Evolutionary conservation across 2,888 invertebrate genomes (phyloP), one percentile per base, ranked within the genome.

Genomic region (Apotomis turbidana): DNA sequence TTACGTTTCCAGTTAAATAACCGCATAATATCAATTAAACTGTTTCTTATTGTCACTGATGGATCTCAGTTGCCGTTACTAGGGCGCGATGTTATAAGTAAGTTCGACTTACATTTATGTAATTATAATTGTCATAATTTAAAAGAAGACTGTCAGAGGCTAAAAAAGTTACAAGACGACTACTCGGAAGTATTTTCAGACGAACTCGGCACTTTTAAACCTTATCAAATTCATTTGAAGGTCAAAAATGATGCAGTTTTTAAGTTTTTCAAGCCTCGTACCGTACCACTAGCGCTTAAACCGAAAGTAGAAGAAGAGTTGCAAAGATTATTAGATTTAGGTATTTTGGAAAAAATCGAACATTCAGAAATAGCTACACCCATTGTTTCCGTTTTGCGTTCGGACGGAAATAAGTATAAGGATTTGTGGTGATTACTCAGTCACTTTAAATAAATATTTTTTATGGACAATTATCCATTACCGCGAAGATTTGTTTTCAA

Each of bases 401-500:
- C 68, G 3, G 71, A 76, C 13, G 76, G 76, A 8, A 59, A 57
- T n/a, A n/a, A n/a, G n/a, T 13, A 58, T 75, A 1, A 8, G 73
- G 44, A 70, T 76, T 9, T 73, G 74, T 49, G 75, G 74, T 3
- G 76, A 76, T 57, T 76, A 70, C 49, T 76, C 75, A 0, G 74
- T 74, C 5, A 76, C 75, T 3, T 15, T 75, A 49, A 76, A 76
- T 52, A 76, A 52, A 54, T 5, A 59, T 4, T 55, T 63, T 49
- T 46, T 13, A 58, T 59, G 5, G 75, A 77, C 10, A 67, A 57
- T 27, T 79, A 79, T 62, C 79, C 80, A 0, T 52, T 81, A 0
- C 82, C 80, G 0, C 75, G 78, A 0, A 5, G 71, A 71, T 54
- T 55, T 71, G 27, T 46, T 71, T 12, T 12, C 68, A 12, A 63